Base-by-base conservation (phyloP, 2,113 vertebrate species). In the Oplegnathus fasciatus region DNA sequence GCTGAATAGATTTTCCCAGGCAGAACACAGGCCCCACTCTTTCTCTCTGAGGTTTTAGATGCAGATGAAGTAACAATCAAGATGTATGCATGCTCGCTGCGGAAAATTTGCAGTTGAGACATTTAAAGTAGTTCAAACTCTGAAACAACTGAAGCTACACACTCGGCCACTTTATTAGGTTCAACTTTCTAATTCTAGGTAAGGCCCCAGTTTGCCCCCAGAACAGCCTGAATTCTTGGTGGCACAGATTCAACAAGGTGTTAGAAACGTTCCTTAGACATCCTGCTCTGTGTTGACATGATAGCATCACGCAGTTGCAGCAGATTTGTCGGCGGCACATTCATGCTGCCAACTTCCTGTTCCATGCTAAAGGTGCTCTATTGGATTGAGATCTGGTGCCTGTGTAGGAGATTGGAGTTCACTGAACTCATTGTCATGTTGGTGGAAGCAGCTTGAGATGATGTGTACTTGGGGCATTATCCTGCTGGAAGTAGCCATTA, bases 1-100 rank as follows among this genome's bases (percentile, higher is more conserved):
- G 20, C 17, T 46, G 57, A 71, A 71, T 46, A 55, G 30, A 76
- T 70, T 69, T 68, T 44, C 7, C 40, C 50, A 58, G 70, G 48
- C n/a, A 68, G 20, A 34, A 42, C n/a, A 14, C n/a, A 22, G 57
- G 10, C 22, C 46, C 20, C 9, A 26, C 15, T 20, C 3, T 15
- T 13, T 54, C 10, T 52, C 44, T 76, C 4, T 30, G 6, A 26
- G 46, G 11, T 24, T 48, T 62, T 24, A 62, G 7, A 57, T 5
- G 1, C 15, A 0, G 1, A 48, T 58, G 20, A n/a, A 24, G 1
- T 13, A 8, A 48, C 42, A 70, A 20, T 30, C 4, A 24, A 62
- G 52, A 10, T n/a, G 8, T 26, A 32, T 20, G 9, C 18, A 14
- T 28, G 3, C 22, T 2, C 6, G 15, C 52, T n/a, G 44, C 4